These are phyloP conservation scores for Cromileptes altivelis DNA, from an alignment of 2,113 vertebrate species.

Conservation along the genomic window DNA sequence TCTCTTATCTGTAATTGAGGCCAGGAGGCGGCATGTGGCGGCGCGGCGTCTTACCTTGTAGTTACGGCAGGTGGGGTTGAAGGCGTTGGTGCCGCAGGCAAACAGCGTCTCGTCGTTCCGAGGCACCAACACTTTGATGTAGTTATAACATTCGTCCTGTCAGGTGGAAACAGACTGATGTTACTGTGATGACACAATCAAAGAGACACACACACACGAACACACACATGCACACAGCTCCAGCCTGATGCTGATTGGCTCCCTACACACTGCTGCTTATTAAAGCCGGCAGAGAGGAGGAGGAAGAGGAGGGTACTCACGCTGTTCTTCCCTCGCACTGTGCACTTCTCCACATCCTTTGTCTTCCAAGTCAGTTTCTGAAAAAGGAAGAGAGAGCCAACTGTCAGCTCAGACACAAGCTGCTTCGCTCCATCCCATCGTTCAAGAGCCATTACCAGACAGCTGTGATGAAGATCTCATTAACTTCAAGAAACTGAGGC, in stretches of 20 bases:
- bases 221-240: background rate
- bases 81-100: constrained; percentile 94
- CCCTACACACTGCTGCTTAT: constrained; percentile 29
- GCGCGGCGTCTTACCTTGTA: constrained; percentile 86
- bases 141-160: constrained; percentile 96
- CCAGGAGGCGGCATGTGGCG: background rate
- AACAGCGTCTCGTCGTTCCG: constrained; percentile 90
- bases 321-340: constrained; percentile 87
- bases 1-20: constrained; percentile 30
- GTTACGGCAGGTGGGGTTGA: constrained; percentile 94
- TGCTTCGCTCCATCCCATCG: constrained; percentile 48
- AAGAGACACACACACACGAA: background rate
- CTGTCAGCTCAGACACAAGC: constrained; percentile 61
- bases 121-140: constrained; percentile 94
- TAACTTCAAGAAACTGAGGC: constrained; percentile 74
- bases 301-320: constrained; percentile 75
- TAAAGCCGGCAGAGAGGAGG: background rate
- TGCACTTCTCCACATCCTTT: constrained; percentile 88
- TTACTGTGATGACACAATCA: constrained; percentile 42
- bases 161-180: constrained; percentile 45
- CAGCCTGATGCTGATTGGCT: constrained; percentile 53
- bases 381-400: constrained; percentile 65
- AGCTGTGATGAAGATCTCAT: constrained; percentile 77
- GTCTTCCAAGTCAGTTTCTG: constrained; percentile 89
- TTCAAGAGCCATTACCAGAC: constrained; percentile 68